Evolutionary conservation across 2,797 vertebrate genomes (phyloP).

Genomic region (Cirrhinus molitorella): DNA sequence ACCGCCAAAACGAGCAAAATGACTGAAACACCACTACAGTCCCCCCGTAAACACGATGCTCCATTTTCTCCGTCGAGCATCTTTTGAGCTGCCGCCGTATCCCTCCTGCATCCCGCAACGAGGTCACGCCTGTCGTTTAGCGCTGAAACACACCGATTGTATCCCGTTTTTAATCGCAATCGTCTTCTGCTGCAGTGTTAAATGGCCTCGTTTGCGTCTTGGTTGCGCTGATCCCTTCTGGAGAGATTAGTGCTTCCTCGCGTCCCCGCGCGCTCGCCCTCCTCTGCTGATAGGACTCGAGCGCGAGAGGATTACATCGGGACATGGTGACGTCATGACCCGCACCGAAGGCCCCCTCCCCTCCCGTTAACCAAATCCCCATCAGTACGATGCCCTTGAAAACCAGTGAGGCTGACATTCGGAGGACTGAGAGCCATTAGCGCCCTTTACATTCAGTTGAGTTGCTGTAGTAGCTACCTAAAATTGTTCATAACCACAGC

Average conservation of each 20-base stretch:
- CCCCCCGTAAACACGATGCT: constrained; percentile 49
- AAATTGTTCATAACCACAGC: neutral
- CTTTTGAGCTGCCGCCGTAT: constrained; percentile 57
- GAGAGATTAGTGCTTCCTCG: constrained; percentile 83
- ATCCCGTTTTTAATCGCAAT: constrained; percentile 76
- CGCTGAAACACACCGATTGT: constrained; percentile 59
- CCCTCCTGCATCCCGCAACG: constrained; percentile 72
- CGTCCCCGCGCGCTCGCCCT: constrained; percentile 82
- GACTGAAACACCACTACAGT: constrained; percentile 23
- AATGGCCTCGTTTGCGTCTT: constrained; percentile 70
- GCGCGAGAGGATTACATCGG: constrained; percentile 96
- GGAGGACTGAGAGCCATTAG: constrained; percentile 41
- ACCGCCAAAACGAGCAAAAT: constrained; percentile 23
- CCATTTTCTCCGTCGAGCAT: constrained; percentile 54
- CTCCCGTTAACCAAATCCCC: constrained; percentile 91
- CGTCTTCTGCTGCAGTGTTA: constrained; percentile 72
- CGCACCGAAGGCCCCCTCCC: constrained; percentile 83
- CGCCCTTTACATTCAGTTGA: constrained; percentile 39
- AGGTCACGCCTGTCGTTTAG: constrained; percentile 37
- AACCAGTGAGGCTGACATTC: constrained; percentile 88
- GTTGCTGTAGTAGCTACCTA: constrained; percentile 31
- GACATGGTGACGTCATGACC: constrained; percentile 97
- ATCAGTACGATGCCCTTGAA: constrained; percentile 98
- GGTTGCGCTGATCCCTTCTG: constrained; percentile 85
- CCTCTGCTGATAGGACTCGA: constrained; percentile 90